These are phyloP conservation scores for Caenorhabditis imperialis DNA, from an alignment of 2,888 invertebrate genomes.

Conservation along the genomic window DNA sequence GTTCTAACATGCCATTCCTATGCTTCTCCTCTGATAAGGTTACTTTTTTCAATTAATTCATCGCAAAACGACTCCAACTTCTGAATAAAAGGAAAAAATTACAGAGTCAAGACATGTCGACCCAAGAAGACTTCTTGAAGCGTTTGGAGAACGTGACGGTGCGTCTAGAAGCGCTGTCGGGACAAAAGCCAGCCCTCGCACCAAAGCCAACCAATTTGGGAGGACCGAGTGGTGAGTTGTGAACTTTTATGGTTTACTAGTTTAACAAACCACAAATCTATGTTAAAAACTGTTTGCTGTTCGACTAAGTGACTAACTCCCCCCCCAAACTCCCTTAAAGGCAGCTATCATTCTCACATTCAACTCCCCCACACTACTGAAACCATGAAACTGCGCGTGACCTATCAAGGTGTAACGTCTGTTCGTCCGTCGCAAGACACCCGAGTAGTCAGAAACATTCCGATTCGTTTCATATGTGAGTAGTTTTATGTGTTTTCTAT, in stretches of 20 bases:
- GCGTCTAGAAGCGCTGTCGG: conserved; percentile 68
- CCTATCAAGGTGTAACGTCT: conserved; percentile 30
- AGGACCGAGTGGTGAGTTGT: conserved; percentile 39
- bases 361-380: no score
- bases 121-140: conserved; percentile 44
- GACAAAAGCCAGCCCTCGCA: conserved; percentile 71
- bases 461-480: conserved; percentile 47
- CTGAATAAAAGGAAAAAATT: no score
- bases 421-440: conserved; percentile 5
- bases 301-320: no score
- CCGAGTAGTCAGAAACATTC: conserved; percentile 40
- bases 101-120: conserved; percentile 42
- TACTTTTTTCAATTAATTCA: background rate
- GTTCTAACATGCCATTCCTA: conserved; percentile 25
- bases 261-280: no score
- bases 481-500: conserved; percentile 22
- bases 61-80: background rate
- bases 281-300: no score
- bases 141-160: conserved; percentile 60
- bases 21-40: conserved; percentile 47
- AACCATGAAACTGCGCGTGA: conserved; percentile 38
- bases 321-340: no score
- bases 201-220: conserved; percentile 69
- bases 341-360: no score
- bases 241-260: no score